These are phyloP conservation scores for Conomelus anceps DNA, from an alignment of 2,888 invertebrate genomes.

Conservation along the genomic window DNA sequence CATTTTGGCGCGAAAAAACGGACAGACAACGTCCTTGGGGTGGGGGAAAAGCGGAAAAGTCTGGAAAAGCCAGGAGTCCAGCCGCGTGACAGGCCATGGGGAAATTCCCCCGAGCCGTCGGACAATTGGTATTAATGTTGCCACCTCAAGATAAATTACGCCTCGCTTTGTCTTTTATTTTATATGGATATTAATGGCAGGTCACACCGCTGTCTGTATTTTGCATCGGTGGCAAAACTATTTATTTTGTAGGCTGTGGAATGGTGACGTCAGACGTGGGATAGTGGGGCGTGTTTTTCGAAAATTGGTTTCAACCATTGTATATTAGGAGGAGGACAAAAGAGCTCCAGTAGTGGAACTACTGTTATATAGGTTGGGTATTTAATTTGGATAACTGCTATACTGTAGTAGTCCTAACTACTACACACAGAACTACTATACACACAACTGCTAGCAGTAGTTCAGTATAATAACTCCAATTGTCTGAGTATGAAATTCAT, in stretches of 20 bases:
- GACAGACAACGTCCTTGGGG: neutral
- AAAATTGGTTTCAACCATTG: neutral
- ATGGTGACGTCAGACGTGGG: neutral
- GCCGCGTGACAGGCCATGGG: neutral
- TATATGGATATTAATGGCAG: constrained; percentile 9
- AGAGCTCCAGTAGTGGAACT: no score
- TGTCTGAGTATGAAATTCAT: no score
- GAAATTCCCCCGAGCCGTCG: neutral
- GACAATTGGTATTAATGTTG: constrained; percentile 13
- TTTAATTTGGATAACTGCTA: no score
- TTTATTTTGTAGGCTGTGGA: neutral
- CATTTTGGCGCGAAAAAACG: neutral
- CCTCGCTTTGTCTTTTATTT: neutral
- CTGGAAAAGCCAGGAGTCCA: neutral
- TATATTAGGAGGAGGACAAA: neutral
- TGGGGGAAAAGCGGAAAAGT: neutral
- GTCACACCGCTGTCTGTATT: neutral
- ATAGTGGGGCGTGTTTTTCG: neutral
- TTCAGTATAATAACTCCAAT: no score
- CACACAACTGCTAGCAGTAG: no score
- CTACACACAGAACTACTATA: no score
- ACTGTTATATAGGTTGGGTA: no score
- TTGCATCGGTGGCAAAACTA: neutral
- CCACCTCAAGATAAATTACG: constrained; percentile 10
- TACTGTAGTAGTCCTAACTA: no score